Evolutionary conservation across 1,140 invertebrate species (phyloP), one percentile per base, ranked within the genome.

Genomic region (Meloidogyne hapla): DNA sequence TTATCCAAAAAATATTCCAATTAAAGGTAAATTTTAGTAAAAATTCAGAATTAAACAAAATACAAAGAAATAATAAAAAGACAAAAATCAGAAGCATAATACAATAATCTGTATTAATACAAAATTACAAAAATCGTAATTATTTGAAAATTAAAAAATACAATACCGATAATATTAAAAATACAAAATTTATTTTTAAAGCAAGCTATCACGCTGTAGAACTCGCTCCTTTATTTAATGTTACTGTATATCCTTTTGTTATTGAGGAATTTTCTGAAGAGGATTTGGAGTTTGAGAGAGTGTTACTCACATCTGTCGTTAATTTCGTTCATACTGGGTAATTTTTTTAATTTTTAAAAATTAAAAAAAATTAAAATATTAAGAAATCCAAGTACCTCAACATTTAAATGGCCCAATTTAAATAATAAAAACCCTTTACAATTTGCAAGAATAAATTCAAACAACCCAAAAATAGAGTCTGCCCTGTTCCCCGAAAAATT

Each of bases 261-360:
- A 18, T 28, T 1, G 21, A 75, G 8, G 56, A 77, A 28, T 21
- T 45, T 1, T 76, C 68, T 13, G 76, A 38, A 21, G 68, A 26
- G 1, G 77, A 79, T 40, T 28, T 28, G 8, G 15, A 61, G 12
- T 73, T 76, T 42, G 25, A 65, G 62, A 28, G 25, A 9, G 62
- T 28, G 18, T 26, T 79, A 9, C 28, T 77, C n/a, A 45, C 9
- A 23, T 25, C 69, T 1, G 38, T 79, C 25, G 42, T 66, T 25
- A 68, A 38, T 38, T 79, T 79, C 38, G 79, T 79, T 15, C 73
- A 81, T 13, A 81, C 15, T 15, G 48, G 67, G 78, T 56, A 33
- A 33, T 33, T 33, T 33, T 33, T 33, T 33, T 33, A 33, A 33
- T 33, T 33, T 21, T 45, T 26, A 18, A 61, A 61, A 80, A 18